A percentile compares a stretch with the other conserved stretches of the same genome.
Conservation (phyloP, 2,888 invertebrate species). For the Pandemis corylana region DNA sequence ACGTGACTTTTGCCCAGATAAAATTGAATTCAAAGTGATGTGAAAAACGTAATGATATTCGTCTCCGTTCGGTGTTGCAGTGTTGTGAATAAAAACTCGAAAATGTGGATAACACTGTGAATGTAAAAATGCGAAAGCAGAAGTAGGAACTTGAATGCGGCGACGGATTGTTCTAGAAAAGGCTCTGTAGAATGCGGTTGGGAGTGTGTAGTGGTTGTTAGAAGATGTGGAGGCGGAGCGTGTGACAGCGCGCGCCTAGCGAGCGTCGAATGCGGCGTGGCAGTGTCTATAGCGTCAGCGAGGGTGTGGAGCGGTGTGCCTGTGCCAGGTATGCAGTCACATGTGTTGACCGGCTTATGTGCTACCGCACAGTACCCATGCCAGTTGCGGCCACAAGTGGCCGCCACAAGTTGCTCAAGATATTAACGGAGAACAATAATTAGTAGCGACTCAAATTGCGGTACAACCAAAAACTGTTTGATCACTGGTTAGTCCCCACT, state of each 20-base stretch:
- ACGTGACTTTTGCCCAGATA: conserved; percentile 8
- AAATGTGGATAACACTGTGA: conserved; percentile 34
- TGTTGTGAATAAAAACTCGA: conserved; percentile 7
- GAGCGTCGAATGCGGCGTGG: conserved; percentile 79
- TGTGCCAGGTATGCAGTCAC: conserved; percentile 68
- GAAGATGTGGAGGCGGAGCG: conserved; percentile 62
- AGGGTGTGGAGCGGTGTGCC: conserved; percentile 80
- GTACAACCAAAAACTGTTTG: too few species aligned
- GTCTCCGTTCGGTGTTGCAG: neutral
- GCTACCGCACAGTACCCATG: too few species aligned
- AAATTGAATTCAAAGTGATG: conserved; percentile 29
- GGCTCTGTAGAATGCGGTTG: conserved; percentile 37
- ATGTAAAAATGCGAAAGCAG: conserved; percentile 48
- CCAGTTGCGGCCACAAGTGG: too few species aligned
- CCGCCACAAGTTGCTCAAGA: too few species aligned
- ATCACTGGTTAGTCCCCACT: too few species aligned
- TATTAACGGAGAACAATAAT: too few species aligned
- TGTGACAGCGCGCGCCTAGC: conserved; percentile 64
- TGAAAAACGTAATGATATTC: conserved; percentile 14
- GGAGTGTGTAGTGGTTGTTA: conserved; percentile 47
- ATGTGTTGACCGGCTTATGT: neutral
- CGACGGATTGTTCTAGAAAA: conserved; percentile 22
- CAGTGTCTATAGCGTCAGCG: conserved; percentile 81
- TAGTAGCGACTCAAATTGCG: too few species aligned
- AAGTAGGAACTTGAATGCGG: conserved; percentile 18